Evolutionary conservation across 1,140 invertebrate species (phyloP).

Genomic region (Scaptomyza montana): DNA sequence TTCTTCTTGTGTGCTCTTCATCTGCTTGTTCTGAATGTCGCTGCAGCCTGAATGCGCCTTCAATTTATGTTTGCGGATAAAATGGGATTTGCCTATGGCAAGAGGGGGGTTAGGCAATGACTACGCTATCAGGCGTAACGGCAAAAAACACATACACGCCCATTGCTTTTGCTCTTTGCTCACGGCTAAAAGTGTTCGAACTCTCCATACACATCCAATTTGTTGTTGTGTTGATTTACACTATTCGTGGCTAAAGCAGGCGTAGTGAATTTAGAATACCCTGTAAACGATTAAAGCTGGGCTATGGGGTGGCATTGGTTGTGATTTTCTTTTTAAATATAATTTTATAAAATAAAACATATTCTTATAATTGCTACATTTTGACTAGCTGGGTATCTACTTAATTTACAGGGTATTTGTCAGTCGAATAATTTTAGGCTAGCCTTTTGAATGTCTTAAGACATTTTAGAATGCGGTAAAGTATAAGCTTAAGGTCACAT

Average conservation of each 20-base stretch:
- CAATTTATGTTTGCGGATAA: constrained; percentile 82
- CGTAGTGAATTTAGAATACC: constrained; percentile 27
- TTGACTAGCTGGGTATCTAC: too few relatives aligned
- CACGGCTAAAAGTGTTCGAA: constrained; percentile 42
- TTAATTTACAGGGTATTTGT: too few relatives aligned
- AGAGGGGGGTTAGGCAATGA: constrained; percentile 6
- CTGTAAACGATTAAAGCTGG: neutral
- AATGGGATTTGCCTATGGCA: constrained; percentile 74
- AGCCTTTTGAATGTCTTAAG: too few relatives aligned
- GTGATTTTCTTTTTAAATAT: too few relatives aligned
- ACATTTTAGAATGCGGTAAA: too few relatives aligned
- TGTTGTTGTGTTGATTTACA: constrained; percentile 79
- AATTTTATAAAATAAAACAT: too few relatives aligned
- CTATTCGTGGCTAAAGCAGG: constrained; percentile 36
- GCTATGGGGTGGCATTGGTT: neutral
- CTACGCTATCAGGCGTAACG: constrained; percentile 40
- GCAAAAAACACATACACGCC: constrained; percentile 5
- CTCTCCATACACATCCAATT: constrained; percentile 71
- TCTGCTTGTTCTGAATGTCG: constrained; percentile 62
- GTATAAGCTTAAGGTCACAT: too few relatives aligned
- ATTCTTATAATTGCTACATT: too few relatives aligned
- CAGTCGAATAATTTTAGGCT: too few relatives aligned
- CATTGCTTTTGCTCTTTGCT: constrained; percentile 27
- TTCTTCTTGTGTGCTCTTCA: constrained; percentile 12
- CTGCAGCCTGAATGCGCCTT: constrained; percentile 74